Percentiles rank a stretch among this genome's conserved stretches.
phyloP scores from a whole-genome alignment of 2,888 invertebrate species.

The Dynastes tityus region DNA sequence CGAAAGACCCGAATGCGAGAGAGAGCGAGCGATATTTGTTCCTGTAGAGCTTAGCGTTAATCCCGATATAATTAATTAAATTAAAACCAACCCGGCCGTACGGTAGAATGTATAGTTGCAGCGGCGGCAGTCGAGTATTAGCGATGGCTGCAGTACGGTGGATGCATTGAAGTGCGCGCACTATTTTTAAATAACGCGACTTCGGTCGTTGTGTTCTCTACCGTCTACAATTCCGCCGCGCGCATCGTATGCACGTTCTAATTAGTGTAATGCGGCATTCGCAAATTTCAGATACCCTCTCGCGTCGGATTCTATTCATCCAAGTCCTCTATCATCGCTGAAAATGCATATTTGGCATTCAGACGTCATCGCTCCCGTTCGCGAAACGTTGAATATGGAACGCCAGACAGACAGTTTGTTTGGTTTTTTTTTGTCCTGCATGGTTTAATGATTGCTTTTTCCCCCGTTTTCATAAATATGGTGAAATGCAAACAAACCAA shows the following conservation, averaged over 20 bases:
- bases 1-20: conserved; percentile 12
- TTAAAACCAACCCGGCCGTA: conserved; percentile 21
- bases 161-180: conserved; percentile 30
- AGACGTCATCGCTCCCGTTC: background rate
- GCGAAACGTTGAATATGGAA: conserved; percentile 1
- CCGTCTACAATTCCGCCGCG: background rate
- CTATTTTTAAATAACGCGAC: conserved; percentile 39
- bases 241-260: conserved; percentile 18
- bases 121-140: conserved; percentile 13
- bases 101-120: conserved; percentile 9
- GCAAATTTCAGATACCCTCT: conserved; percentile 26
- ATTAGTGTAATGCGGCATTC: conserved; percentile 39
- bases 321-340: conserved; percentile 11
- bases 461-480: no score
- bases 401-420: background rate
- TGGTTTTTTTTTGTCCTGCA: background rate
- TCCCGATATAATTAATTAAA: conserved; percentile 40
- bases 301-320: conserved; percentile 23
- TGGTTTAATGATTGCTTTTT: conserved; percentile 1
- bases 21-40: conserved; percentile 23
- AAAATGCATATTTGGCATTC: conserved; percentile 13
- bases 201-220: conserved; percentile 15
- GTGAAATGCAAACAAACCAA: no score
- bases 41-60: conserved; percentile 19
- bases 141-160: background rate